Evolutionary conservation across 1,140 invertebrate genomes (phyloP), one percentile per base, ranked within the genome.

Genomic region (Venturia canescens): DNA sequence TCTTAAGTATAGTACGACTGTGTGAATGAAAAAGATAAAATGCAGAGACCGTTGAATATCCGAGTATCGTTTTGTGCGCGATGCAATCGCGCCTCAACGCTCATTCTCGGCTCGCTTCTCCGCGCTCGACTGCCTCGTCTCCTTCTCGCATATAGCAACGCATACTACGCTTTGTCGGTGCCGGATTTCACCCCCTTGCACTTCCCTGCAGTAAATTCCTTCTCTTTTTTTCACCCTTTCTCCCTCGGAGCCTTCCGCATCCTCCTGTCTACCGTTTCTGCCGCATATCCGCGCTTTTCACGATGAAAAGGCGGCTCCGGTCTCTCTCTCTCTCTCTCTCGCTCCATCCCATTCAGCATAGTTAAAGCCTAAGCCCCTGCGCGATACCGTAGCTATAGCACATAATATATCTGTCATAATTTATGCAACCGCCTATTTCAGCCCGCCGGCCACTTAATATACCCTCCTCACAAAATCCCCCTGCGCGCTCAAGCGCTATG

Each of bases 401-500:
- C 26, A 44, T 44, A 74, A 23, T 74, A 53, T 74, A 74, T 74
- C 71, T 48, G 27, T 74, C 71, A 74, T 74, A 74, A 74, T 74
- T 74, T 48, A 74, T 74, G 31, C 69, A 71, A 71, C 69, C 31
- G 48, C 23, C 38, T 31, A 53, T 74, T 74, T 31, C 71, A 50
- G 26, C 71, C 44, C 26, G 23, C 44, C 26, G 23, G 71, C 18
- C 44, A 50, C 71, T 74, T 74, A 23, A 74, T 74, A 74, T 26
- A 63, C 60, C 60, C 27, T 63, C 3, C 21, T 63, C 2, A 18
- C 1, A 53, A 53, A 53, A 53, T 53, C 50, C 50, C 5, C 38
- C 13, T 11, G 38, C 21, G 4, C 21, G 9, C 21, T 1, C 5
- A n/a, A n/a, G n/a, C n/a, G n/a, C n/a, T n/a, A 27, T 3, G 9